Evolutionary conservation across 2,797 vertebrate genomes (phyloP).

Genomic region (Nyctibius grandis): DNA sequence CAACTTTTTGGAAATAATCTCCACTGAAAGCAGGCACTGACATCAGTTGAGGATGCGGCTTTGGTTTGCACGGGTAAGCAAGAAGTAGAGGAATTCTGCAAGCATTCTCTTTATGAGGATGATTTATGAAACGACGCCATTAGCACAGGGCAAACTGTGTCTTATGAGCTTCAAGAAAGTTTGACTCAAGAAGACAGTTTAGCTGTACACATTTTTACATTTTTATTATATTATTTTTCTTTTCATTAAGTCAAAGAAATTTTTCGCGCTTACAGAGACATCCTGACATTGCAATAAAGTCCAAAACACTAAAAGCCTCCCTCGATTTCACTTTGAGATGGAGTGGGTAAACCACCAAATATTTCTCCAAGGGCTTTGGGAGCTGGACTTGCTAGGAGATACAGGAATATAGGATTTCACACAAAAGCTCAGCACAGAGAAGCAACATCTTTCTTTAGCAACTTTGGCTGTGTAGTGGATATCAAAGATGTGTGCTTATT

Average conservation of each 20-base stretch:
- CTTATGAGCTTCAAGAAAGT: background rate
- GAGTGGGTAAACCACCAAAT: background rate
- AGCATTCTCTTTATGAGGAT: background rate
- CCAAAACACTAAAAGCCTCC: background rate
- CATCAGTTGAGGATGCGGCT: background rate
- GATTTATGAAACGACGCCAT: background rate
- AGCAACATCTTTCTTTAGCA: background rate
- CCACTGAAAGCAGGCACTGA: background rate
- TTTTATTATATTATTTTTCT: background rate
- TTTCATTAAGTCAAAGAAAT: background rate
- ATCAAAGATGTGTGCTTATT: background rate
- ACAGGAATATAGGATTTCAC: background rate
- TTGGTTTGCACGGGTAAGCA: background rate
- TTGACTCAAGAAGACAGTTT: background rate
- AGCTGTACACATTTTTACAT: background rate
- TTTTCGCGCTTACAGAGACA: background rate
- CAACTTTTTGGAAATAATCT: background rate
- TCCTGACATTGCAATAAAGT: background rate
- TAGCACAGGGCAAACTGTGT: background rate
- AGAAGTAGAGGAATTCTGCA: background rate
- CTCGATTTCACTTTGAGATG: background rate
- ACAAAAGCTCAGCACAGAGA: background rate
- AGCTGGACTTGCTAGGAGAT: background rate
- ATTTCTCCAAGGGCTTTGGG: background rate
- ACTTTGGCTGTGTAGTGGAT: background rate